phyloP scores from a whole-genome alignment of 2,888 invertebrate genomes.

The Orchestes rusci region DNA sequence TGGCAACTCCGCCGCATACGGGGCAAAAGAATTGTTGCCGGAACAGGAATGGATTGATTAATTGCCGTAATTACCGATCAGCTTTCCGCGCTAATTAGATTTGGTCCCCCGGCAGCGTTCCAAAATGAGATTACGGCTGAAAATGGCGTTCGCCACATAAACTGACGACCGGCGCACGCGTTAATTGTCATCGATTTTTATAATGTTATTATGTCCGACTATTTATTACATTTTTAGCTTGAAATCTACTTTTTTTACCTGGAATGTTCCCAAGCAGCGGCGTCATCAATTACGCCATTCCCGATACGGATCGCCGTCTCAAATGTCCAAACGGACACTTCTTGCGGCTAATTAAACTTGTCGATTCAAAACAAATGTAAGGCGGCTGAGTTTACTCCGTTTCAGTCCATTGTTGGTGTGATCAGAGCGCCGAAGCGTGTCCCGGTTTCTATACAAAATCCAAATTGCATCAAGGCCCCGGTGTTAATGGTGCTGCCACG shows the following conservation, averaged over 20 bases:
- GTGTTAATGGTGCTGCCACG: slow-evolving; percentile 44
- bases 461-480: slow-evolving; percentile 45
- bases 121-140: slow-evolving; percentile 47
- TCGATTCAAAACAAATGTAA: too few species aligned
- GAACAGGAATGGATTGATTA: slow-evolving; percentile 49
- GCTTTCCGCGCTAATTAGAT: slow-evolving; percentile 46
- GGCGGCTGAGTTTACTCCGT: too few species aligned
- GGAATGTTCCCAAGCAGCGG: neutral
- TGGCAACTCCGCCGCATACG: too few species aligned
- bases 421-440: slow-evolving; percentile 25
- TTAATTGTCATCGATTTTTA: slow-evolving; percentile 48
- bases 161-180: slow-evolving; percentile 40
- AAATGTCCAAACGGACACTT: too few species aligned
- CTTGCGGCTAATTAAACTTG: too few species aligned
- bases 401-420: slow-evolving; percentile 3
- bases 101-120: slow-evolving; percentile 42
- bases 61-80: slow-evolving; percentile 52
- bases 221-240: slow-evolving; percentile 44
- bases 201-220: slow-evolving; percentile 44
- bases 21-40: slow-evolving; percentile 39
- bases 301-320: neutral
- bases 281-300: neutral
- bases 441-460: slow-evolving; percentile 43
- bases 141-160: slow-evolving; percentile 44
- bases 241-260: slow-evolving; percentile 14